Base-by-base conservation (phyloP, 1,140 invertebrate species). In the Maniola jurtina region DNA sequence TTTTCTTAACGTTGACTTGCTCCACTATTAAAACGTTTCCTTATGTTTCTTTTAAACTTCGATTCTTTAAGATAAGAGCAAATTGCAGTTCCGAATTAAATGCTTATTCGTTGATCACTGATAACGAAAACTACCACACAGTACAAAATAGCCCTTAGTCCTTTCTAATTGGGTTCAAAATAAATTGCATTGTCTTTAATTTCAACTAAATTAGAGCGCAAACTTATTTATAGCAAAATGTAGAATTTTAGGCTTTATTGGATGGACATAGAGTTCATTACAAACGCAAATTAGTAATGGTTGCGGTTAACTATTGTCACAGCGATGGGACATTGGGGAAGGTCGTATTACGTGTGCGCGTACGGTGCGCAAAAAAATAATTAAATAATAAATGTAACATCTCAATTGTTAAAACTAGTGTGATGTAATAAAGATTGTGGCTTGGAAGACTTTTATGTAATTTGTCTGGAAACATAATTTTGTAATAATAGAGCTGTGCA, bases 281-380 rank as follows among this genome's bases (percentile, higher is more conserved):
- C 13, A 16, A 45, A 55, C n/a, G 47, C 38, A 55, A 40, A 15
- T 11, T 33, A 45, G 36, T 11, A 15, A 6, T 52, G 57, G 52
- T 61, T 58, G 56, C 64, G 69, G 45, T 65, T 66, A 61, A 64
- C 58, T 73, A 75, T 76, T 78, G 78, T 78, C 76, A 56, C 65
- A 62, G 64, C 60, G 64, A 71, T 52, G 69, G 68, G 77, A 77
- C 79, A 81, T 79, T 79, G 75, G 45, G 70, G 71, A 77, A 81
- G 79, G 79, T 79, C 72, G 54, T 48, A 45, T 40, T 68, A 68
- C 68, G 66, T 63, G 64, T n/a, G 55, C 38, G 71, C 38, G 71
- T 77, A 81, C 34, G 16, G 76, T 66, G 59, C 58, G 70, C 72
- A 77, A 16, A 79, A 56, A 68, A 72, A 13, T 34, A 11, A 33